Conservation (phyloP, 2,888 invertebrate genomes). For the Malthinus flaveolus region DNA sequence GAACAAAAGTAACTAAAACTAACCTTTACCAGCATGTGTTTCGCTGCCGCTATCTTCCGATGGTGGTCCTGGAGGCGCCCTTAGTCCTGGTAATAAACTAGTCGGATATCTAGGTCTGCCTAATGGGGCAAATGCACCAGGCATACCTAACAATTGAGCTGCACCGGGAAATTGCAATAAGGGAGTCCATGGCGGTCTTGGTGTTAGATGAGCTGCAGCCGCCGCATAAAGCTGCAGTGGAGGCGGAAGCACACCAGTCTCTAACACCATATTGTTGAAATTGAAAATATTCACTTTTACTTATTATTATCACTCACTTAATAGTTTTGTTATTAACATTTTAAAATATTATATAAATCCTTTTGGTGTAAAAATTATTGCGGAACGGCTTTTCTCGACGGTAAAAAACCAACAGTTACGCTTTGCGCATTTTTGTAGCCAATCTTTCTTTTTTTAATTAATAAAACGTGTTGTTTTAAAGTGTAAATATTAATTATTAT, state of each 20-base stretch:
- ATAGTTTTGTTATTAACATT: background rate
- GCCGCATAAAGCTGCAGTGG: slow-evolving; percentile 72
- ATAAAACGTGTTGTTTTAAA: background rate
- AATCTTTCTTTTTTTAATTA: too few relatives aligned
- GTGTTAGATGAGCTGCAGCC: slow-evolving; percentile 67
- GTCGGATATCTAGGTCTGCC: slow-evolving; percentile 52
- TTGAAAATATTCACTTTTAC: slow-evolving; percentile 39
- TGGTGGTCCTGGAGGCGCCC: slow-evolving; percentile 53
- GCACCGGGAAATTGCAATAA: slow-evolving; percentile 56
- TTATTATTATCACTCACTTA: slow-evolving; percentile 22
- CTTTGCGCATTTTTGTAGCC: too few relatives aligned
- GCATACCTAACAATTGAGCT: slow-evolving; percentile 55
- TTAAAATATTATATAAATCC: background rate
- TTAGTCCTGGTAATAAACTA: slow-evolving; percentile 45
- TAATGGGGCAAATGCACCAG: slow-evolving; percentile 53
- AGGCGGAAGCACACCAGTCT: slow-evolving; percentile 67
- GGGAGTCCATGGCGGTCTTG: slow-evolving; percentile 60
- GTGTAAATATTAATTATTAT: background rate
- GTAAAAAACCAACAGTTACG: too few relatives aligned
- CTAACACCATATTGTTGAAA: slow-evolving; percentile 63
- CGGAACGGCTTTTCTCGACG: too few relatives aligned
- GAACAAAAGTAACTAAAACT: slow-evolving; percentile 25
- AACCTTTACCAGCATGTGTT: slow-evolving; percentile 54
- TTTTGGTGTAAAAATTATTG: too few relatives aligned
- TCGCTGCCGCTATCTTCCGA: slow-evolving; percentile 56